Conservation (phyloP, 2,888 invertebrate genomes). For the Drosophila paracracens region DNA sequence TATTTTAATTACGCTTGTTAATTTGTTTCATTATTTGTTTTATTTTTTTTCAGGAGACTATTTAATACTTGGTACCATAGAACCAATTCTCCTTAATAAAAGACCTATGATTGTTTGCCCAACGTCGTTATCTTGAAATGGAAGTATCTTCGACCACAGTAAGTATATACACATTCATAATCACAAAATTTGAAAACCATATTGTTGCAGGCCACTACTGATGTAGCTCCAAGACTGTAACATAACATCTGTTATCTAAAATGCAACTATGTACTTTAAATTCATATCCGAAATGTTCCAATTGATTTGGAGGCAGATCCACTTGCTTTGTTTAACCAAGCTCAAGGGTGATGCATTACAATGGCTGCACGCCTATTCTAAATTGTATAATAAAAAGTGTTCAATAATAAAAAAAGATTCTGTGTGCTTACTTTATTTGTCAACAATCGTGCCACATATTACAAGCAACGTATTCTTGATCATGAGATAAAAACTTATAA, state of each 20-base stretch:
- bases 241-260: too few species aligned
- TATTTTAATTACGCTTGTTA: not conserved
- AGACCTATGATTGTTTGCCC: too few species aligned
- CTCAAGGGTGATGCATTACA: too few species aligned
- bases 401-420: too few species aligned
- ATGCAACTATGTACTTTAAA: too few species aligned
- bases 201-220: too few species aligned
- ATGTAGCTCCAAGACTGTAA: too few species aligned
- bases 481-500: not conserved
- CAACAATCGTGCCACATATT: not conserved
- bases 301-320: too few species aligned
- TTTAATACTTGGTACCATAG: not conserved
- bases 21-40: not conserved
- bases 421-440: not conserved
- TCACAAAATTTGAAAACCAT: not conserved
- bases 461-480: not conserved
- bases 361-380: not conserved
- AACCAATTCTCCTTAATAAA: not conserved
- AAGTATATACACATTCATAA: not conserved
- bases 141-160: not conserved
- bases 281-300: too few species aligned
- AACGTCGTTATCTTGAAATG: not conserved
- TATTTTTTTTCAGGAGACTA: not conserved
- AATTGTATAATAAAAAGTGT: not conserved
- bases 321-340: too few species aligned